A percentile compares a stretch with the other conserved stretches of the same genome.
These are phyloP conservation scores for Amphiduros pacificus DNA, from an alignment of 2,888 invertebrate species.

Conservation along the genomic window DNA sequence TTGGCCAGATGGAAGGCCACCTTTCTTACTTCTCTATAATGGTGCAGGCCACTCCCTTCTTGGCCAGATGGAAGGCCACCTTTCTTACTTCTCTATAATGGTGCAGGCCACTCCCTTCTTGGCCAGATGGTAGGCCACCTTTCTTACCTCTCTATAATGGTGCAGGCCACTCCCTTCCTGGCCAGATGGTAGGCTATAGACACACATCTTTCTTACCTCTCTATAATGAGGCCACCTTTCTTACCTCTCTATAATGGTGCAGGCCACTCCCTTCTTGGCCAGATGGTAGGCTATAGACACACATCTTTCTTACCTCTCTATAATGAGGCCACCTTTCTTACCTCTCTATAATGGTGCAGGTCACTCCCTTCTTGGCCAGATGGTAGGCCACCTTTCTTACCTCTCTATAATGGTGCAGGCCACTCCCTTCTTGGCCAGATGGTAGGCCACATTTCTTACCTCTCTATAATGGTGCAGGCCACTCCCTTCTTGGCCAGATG, in stretches of 20 bases:
- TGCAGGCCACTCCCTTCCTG: slow-evolving; percentile 68
- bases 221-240: too few relatives aligned
- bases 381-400: too few relatives aligned
- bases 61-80: slow-evolving; percentile 85
- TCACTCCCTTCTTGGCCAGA: slow-evolving; percentile 75
- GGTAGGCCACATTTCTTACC: slow-evolving; percentile 79
- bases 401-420: slow-evolving; percentile 27
- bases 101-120: slow-evolving; percentile 68
- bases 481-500: slow-evolving; percentile 78
- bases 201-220: too few relatives aligned
- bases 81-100: slow-evolving; percentile 30
- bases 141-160: slow-evolving; percentile 29
- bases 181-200: slow-evolving; percentile 86
- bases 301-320: too few relatives aligned
- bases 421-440: slow-evolving; percentile 77
- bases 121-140: slow-evolving; percentile 86
- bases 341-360: slow-evolving; percentile 27
- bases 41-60: slow-evolving; percentile 68
- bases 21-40: slow-evolving; percentile 31
- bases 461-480: slow-evolving; percentile 42
- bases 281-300: slow-evolving; percentile 88
- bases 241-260: slow-evolving; percentile 28
- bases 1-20: slow-evolving; percentile 84
- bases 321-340: too few relatives aligned
- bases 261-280: slow-evolving; percentile 71